Base-by-base conservation (phyloP, 2,888 invertebrate genomes). In the Diaprepes abbreviatus region DNA sequence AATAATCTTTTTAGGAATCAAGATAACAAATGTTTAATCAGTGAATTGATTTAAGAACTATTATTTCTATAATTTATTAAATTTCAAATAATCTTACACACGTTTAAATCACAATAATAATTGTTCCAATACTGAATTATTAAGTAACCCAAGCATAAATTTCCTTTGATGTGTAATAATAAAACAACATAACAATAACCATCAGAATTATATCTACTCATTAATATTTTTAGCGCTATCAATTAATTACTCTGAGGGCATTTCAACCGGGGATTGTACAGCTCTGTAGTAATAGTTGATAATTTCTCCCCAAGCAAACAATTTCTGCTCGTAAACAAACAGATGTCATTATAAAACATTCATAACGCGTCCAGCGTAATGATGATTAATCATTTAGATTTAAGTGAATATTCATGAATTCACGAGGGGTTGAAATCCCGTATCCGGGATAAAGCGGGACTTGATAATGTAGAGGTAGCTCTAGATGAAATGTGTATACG, bases 311-410 rank as follows among this genome's bases (percentile, higher is more conserved):
- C 52, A 59, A 70, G 70, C 70, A 69, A 72, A 72, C 70, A 70
- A 66, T 72, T 70, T 70, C 36, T 57, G 59, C 72, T 77, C 78
- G 80, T 81, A 79, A 79, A 82, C 79, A 82, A 82, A 81, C 82
- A 80, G 79, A 77, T 80, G 82, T 79, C 81, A 78, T 81, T 80
- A 82, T 82, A 81, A 83, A 83, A 82, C 81, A 83, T 83, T 83
- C 82, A 83, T 80, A 75, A 74, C 78, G 75, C 77, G 80, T 80
- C 80, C 81, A 77, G 79, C 80, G 80, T 83, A 83, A 83, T 81
- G 82, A 82, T 79, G 80, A 83, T 83, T 83, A 83, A 83, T 83
- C 81, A 83, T 83, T 83, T 81, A 82, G 79, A 79, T 79, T 78
- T 76, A 75, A 75, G 79, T 80, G 81, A 81, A 82, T 82, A 82